phyloP scores from a whole-genome alignment of 2,888 invertebrate species.

The Hydraecia micacea region DNA sequence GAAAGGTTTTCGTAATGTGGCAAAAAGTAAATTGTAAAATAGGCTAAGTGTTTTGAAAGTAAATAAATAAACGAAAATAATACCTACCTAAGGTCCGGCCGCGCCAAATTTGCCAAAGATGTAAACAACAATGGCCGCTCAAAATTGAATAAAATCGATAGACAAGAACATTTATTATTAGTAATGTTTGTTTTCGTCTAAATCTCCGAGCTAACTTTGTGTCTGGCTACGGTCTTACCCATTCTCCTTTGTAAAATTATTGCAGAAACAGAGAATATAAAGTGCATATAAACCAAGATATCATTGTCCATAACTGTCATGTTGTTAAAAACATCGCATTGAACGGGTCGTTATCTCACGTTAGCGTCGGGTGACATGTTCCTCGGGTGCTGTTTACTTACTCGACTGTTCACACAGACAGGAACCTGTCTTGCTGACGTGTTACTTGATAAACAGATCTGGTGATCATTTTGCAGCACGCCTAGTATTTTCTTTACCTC shows the following conservation, averaged over 20 bases:
- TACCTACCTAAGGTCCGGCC: no score
- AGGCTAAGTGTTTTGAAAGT: neutral
- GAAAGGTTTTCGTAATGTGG: neutral
- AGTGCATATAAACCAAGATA: neutral
- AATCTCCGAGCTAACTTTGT: no score
- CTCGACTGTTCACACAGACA: neutral
- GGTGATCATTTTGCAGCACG: neutral
- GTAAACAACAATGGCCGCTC: no score
- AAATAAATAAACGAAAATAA: neutral
- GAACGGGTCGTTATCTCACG: conserved; percentile 9
- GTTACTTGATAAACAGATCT: neutral
- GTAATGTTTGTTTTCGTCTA: no score
- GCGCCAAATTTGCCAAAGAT: no score
- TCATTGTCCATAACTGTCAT: neutral
- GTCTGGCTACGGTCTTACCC: no score
- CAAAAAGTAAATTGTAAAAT: neutral
- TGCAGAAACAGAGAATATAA: neutral
- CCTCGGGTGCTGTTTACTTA: conserved; percentile 16
- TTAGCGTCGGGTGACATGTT: conserved; percentile 7
- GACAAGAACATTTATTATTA: no score
- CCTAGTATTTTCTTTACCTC: neutral
- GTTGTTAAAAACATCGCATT: conserved; percentile 20
- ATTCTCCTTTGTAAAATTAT: neutral
- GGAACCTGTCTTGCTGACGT: neutral
- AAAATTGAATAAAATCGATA: no score